phyloP scores from a whole-genome alignment of 2,888 invertebrate species.

The Metacarcinus magister region DNA sequence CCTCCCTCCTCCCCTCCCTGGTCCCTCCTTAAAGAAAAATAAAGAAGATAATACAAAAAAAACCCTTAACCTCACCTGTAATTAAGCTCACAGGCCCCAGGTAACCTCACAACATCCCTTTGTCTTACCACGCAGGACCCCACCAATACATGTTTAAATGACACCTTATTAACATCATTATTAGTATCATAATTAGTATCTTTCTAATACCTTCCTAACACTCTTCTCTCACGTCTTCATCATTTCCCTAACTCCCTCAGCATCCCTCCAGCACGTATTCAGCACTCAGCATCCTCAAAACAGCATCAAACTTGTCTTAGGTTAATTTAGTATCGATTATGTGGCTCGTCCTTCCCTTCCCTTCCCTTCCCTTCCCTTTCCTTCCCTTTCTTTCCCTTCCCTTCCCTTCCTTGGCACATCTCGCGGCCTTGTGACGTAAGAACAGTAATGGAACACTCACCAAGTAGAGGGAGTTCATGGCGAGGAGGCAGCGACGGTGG shows the following conservation, averaged over 20 bases:
- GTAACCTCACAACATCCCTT: not conserved
- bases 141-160: not conserved
- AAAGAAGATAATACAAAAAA: not conserved
- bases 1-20: not conserved
- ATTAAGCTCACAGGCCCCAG: not conserved
- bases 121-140: not conserved
- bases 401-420: not conserved
- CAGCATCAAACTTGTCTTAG: too few species aligned
- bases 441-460: not conserved
- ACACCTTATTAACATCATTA: not conserved
- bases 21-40: too few species aligned
- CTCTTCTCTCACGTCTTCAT: too few species aligned
- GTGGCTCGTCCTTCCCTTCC: not conserved
- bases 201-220: too few species aligned
- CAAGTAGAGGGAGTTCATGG: not conserved
- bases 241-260: too few species aligned
- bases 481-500: not conserved
- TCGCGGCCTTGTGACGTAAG: not conserved
- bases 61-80: not conserved
- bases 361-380: too few species aligned
- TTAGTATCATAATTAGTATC: too few species aligned
- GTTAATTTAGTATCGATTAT: not conserved
- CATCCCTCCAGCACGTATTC: too few species aligned
- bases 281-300: too few species aligned
- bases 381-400: not conserved